Evolutionary conservation across 2,888 invertebrate species (phyloP), one percentile per base, ranked within the genome.

Genomic region (Latrodectus elegans): DNA sequence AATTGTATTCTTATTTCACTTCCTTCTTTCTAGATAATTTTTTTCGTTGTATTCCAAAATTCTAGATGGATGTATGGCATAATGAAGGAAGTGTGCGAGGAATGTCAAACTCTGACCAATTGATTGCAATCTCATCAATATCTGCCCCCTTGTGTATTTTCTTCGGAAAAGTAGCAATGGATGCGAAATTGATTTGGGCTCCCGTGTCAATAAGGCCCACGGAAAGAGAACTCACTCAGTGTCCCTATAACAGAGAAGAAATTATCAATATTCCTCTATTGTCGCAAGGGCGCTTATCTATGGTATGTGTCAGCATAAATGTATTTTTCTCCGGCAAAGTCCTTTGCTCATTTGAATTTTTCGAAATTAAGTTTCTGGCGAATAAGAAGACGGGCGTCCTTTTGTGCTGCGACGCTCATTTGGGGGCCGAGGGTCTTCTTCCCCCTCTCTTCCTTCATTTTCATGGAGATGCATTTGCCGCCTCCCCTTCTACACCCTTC

Each of bases 301-400:
- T 53, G 64, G 70, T 70, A 60, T 83, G 85, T 80, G 85, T 78
- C 74, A 84, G 78, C 73, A 79, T 55, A 84, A 78, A 84, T 73
- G 78, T 75, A 70, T 85, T 79, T 80, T 75, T 75, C 85, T 38
- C 38, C 65, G 22, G 70, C 17, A 72, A 38, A 38, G 72, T 74
- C 74, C 60, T 60, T 80, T 80, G 85, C 85, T 85, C 85, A 85
- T 85, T 85, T 85, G 85, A 85, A 85, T 85, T 80, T 85, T 85
- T 85, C 71, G 74, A 85, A 85, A 85, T 85, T 85, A 85, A 85
- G 85, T 85, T 85, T 80, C 85, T 74, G 68, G 80, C 85, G 80
- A 85, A 85, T 85, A 80, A 79, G 85, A 71, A 55, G 74, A 60
- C 84, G 73, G 26, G 12, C 60, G 60, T 60, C 60, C 74, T 68